These are phyloP conservation scores for Saguinus midas DNA, from an alignment of 2,113 vertebrate genomes.

Conservation along the genomic window DNA sequence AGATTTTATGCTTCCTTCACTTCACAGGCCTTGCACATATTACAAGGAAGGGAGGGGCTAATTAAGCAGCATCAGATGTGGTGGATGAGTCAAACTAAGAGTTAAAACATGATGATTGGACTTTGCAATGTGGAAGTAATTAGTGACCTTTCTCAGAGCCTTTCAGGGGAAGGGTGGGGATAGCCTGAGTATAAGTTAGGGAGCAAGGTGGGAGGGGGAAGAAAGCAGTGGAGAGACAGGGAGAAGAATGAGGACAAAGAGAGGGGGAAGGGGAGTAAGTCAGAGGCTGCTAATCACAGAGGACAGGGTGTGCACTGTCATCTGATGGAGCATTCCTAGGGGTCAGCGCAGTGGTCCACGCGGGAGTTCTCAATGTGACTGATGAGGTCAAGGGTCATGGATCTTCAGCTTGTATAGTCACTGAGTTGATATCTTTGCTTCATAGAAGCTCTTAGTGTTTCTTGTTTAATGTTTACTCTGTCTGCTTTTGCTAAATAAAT, in stretches of 20 bases:
- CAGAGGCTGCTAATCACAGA: neutral
- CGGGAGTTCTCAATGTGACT: neutral
- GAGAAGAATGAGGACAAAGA: neutral
- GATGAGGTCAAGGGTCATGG: neutral
- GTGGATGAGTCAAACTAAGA: neutral
- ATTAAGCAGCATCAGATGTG: neutral
- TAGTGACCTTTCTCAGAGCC: neutral
- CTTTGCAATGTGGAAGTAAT: neutral
- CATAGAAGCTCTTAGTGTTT: neutral
- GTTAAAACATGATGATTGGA: neutral
- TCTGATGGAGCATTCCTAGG: rapidly evolving
- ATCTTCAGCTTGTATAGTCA: neutral
- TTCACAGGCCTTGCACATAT: neutral
- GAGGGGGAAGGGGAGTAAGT: too few relatives aligned
- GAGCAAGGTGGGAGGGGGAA: neutral
- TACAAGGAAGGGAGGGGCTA: neutral
- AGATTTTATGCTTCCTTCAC: neutral
- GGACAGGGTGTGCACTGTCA: neutral
- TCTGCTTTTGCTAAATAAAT: slow-evolving; percentile 12
- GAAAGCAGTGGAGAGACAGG: neutral
- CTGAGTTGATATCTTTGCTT: neutral
- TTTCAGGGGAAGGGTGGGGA: neutral
- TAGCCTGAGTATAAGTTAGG: neutral
- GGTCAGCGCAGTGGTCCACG: rapidly evolving
- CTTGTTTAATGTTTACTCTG: neutral